Evolutionary conservation across 2,797 vertebrate genomes (phyloP).

Genomic region (Margarornis squamiger): DNA sequence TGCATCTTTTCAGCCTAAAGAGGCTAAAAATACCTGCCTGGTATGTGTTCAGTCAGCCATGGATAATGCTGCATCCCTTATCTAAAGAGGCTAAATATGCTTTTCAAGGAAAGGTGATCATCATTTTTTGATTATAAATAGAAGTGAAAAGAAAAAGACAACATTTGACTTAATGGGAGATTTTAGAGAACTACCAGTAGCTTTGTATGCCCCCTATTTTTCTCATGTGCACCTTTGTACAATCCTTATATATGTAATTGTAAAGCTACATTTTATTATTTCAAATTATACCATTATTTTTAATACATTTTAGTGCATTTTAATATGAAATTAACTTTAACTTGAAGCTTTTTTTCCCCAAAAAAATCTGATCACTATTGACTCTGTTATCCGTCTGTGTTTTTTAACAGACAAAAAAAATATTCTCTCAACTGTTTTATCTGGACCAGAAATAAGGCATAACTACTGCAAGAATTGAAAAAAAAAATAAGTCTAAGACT

Average conservation of each 20-base stretch:
- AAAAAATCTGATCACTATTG: neutral
- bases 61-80: neutral
- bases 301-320: neutral
- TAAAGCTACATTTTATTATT: neutral
- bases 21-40: slow-evolving; percentile 16
- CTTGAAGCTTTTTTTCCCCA: neutral
- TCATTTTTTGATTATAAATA: neutral
- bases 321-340: neutral
- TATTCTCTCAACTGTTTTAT: neutral
- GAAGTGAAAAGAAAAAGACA: neutral
- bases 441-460: neutral
- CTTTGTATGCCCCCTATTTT: neutral
- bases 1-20: neutral
- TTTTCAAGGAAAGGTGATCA: neutral
- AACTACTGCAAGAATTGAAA: neutral
- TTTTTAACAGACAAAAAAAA: neutral
- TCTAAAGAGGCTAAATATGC: neutral
- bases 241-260: neutral
- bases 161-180: neutral
- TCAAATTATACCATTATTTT: neutral
- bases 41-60: neutral
- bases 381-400: neutral
- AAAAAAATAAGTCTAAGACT: neutral
- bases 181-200: neutral
- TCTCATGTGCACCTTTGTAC: neutral